Evolutionary conservation across 2,113 vertebrate species (phyloP), one percentile per base, ranked within the genome.

Genomic region (Pluvianellus socialis): DNA sequence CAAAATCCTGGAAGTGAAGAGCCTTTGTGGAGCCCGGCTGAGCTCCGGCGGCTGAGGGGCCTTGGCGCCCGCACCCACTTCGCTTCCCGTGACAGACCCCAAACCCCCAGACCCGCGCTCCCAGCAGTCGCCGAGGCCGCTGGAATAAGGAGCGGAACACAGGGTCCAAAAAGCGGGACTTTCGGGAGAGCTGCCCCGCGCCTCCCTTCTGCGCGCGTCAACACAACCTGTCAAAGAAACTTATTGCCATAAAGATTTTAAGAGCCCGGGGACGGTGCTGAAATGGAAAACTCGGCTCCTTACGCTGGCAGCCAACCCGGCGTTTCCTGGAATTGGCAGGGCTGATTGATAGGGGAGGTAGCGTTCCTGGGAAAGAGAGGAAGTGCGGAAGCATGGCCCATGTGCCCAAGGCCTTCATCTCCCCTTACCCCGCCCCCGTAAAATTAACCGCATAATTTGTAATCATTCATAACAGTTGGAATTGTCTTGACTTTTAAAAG

Each of bases 401-500:
- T 87, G 35, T 56, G 56, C 40, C 61, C 73, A 92, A 90, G 50
- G 84, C 70, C 58, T 65, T 72, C 85, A 68, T 45, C 49, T 81
- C 30, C 14, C 16, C 26, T 44, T 75, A 42, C 47, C 24, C 91
- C 52, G 67, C 30, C 22, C 79, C 72, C 30, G 32, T 59, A 91
- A 87, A 95, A 89, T 82, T 61, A 92, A 91, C 66, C 76, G 79
- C 84, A 91, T 77, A 85, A 90, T 94, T 92, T 85, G 56, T 87
- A 91, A 96, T 95, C 56, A 58, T 95, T 95, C 66, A 30, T 79
- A 91, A 58, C 35, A 49, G 77, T 66, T 75, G 81, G 89, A 87
- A 92, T 91, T 95, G 91, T 82, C 94, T 77, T 90, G 88, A 68
- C 70, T 96, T 95, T 76, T 79, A 66, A 92, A 94, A 97, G 7